Conservation (phyloP, 37 sponge, comb jelly and placozoan genomes). For the Haliclona indistincta region DNA sequence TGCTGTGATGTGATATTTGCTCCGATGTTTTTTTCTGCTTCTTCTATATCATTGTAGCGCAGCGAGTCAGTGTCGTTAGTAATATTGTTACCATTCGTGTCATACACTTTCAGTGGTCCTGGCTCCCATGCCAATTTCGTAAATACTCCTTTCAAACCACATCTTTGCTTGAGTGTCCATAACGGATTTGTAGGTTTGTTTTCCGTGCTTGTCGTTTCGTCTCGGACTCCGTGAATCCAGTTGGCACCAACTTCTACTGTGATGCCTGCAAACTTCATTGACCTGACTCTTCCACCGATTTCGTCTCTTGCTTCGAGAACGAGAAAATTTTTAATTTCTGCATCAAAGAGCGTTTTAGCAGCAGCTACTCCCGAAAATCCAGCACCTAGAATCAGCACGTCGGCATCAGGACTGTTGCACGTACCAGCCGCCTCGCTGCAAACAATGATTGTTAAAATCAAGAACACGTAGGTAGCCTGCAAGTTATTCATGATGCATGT, state of each 20-base stretch:
- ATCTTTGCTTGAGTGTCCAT: neutral
- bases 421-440: no score
- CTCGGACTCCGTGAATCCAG: slow-evolving; percentile 44
- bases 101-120: slow-evolving; percentile 8
- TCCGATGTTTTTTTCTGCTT: neutral
- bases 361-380: slow-evolving; percentile 39
- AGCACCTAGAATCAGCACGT: slow-evolving; percentile 44
- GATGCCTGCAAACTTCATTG: slow-evolving; percentile 14
- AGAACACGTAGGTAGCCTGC: no score
- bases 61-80: neutral
- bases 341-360: slow-evolving; percentile 30
- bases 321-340: slow-evolving; percentile 8
- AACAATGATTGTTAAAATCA: no score
- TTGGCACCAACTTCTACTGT: slow-evolving; percentile 49
- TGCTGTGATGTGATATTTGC: neutral
- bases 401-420: slow-evolving; percentile 15
- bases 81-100: neutral
- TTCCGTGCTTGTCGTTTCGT: neutral
- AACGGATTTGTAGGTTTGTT: neutral
- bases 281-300: slow-evolving; percentile 30
- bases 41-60: neutral
- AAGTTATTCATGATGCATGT: no score
- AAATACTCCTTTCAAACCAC: slow-evolving; percentile 3
- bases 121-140: neutral
- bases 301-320: slow-evolving; percentile 30